These are phyloP conservation scores for Gymnoscopelus microlampas DNA, from an alignment of 2,797 vertebrate genomes.

Conservation along the genomic window DNA sequence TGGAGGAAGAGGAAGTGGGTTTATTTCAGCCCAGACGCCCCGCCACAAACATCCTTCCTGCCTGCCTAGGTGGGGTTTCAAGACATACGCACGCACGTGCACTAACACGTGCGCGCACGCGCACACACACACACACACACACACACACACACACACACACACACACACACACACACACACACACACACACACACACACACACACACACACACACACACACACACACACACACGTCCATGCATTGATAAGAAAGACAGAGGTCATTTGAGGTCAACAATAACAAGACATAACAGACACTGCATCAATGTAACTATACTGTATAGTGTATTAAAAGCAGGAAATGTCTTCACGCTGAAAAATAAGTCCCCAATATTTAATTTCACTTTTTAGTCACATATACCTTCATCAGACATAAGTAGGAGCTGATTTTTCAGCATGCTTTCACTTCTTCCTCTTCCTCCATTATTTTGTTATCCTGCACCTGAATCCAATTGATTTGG, in stretches of 20 bases:
- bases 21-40: slow-evolving; percentile 74
- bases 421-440: too few species aligned
- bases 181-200: slow-evolving; percentile 5
- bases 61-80: slow-evolving; percentile 61
- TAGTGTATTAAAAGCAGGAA: too few species aligned
- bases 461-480: too few species aligned
- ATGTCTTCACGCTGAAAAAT: too few species aligned
- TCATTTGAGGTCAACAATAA: slow-evolving; percentile 32
- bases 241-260: neutral
- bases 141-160: slow-evolving; percentile 2
- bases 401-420: too few species aligned
- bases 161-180: slow-evolving; percentile 13
- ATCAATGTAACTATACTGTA: too few species aligned
- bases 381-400: too few species aligned
- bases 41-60: slow-evolving; percentile 81
- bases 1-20: slow-evolving; percentile 77
- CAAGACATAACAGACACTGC: neutral
- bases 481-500: too few species aligned
- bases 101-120: neutral
- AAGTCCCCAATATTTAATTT: too few species aligned
- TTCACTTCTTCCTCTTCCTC: too few species aligned
- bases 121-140: neutral
- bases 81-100: slow-evolving; percentile 12
- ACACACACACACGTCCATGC: slow-evolving; percentile 3
- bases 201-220: slow-evolving; percentile 17